Evolutionary conservation across 2,888 invertebrate genomes (phyloP).

Genomic region (Aphidoletes aphidimyza): DNA sequence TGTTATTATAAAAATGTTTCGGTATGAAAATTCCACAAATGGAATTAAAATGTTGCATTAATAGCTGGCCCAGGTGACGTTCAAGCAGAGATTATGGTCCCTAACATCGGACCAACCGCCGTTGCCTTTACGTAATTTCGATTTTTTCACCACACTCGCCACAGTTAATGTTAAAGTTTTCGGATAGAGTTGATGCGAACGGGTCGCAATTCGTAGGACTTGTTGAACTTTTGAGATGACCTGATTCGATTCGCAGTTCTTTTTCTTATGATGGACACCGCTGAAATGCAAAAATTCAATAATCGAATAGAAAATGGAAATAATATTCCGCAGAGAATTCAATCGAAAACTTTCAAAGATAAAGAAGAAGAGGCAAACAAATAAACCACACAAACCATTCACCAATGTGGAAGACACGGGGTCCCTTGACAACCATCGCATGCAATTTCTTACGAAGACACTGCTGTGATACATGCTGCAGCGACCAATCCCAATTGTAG

Average conservation of each 20-base stretch:
- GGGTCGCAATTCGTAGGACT: constrained; percentile 71
- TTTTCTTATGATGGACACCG: constrained; percentile 95
- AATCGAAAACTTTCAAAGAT: not conserved
- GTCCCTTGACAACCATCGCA: constrained; percentile 90
- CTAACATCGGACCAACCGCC: constrained; percentile 97
- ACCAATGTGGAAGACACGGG: constrained; percentile 97
- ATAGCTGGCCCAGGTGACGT: constrained; percentile 69
- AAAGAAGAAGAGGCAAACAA: constrained; percentile 55
- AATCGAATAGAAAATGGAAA: not conserved
- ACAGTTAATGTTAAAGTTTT: constrained; percentile 74
- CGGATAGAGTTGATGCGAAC: constrained; percentile 75
- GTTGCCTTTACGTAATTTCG: constrained; percentile 78
- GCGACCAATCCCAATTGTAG: constrained; percentile 99
- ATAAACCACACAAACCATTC: constrained; percentile 82
- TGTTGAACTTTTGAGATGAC: constrained; percentile 87
- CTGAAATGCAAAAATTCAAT: constrained; percentile 71
- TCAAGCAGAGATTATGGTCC: constrained; percentile 84
- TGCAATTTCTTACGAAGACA: constrained; percentile 80
- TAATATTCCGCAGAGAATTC: not conserved
- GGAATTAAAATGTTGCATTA: not conserved
- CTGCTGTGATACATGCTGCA: constrained; percentile 90
- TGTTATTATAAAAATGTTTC: too few species aligned
- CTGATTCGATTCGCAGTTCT: constrained; percentile 87
- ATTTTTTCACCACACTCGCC: constrained; percentile 66
- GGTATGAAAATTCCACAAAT: too few species aligned